A percentile compares a stretch with the other conserved stretches of the same genome.
Evolutionary conservation across 2,797 vertebrate genomes (phyloP).

Genomic region (Xenops minutus): DNA sequence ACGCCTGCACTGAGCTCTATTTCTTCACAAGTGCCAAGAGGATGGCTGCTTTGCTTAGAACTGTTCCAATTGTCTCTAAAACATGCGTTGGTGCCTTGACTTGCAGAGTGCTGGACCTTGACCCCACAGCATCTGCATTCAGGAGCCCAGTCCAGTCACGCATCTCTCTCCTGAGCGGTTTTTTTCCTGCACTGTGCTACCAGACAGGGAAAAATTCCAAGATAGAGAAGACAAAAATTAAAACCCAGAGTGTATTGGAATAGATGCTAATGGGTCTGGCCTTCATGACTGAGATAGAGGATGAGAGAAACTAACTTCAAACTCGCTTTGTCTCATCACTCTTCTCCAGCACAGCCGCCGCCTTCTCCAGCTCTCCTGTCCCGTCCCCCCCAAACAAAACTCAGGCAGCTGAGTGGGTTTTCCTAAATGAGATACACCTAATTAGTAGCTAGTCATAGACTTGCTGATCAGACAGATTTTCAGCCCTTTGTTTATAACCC

Average conservation of each 20-base stretch:
- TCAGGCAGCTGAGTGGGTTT: not conserved
- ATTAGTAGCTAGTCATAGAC: slow-evolving; percentile 47
- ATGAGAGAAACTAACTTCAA: not conserved
- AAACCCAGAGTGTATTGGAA: not conserved
- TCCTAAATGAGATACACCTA: slow-evolving; percentile 51
- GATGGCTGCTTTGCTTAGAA: not conserved
- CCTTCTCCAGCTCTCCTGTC: not conserved
- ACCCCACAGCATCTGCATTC: rapidly evolving
- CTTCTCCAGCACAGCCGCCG: not conserved
- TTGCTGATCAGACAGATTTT: slow-evolving; percentile 56
- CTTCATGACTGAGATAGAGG: not conserved
- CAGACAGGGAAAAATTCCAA: not conserved
- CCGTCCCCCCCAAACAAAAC: not conserved
- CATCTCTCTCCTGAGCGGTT: rapidly evolving
- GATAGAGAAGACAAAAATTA: not conserved
- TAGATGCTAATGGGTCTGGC: not conserved
- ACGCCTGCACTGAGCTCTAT: not conserved
- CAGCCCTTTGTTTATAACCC: slow-evolving; percentile 50
- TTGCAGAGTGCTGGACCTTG: not conserved
- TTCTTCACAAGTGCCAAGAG: not conserved
- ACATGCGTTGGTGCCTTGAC: not conserved
- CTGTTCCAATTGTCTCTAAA: not conserved
- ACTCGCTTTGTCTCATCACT: not conserved
- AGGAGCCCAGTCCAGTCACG: not conserved
- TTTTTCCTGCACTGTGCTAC: not conserved